Percentiles rank a stretch among this genome's conserved stretches.
Evolutionary conservation across 1,140 invertebrate species (phyloP).

Genomic region (Lepidurus arcticus): DNA sequence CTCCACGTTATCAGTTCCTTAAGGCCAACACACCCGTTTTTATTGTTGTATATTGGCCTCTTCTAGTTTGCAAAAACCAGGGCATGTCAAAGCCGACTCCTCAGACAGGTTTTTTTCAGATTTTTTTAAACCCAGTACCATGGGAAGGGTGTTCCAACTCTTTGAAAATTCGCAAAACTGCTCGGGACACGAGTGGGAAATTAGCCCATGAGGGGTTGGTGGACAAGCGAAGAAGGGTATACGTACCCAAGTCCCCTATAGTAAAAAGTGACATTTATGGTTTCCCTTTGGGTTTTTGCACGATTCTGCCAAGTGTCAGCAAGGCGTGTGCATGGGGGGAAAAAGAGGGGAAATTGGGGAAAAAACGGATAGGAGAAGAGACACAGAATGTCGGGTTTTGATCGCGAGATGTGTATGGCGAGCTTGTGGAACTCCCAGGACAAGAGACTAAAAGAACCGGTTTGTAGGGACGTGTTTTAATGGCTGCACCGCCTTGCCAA

Average conservation of each 20-base stretch:
- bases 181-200: not conserved
- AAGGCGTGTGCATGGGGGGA: not conserved
- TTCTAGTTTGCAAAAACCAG: not conserved
- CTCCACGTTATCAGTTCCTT: not conserved
- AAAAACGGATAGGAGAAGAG: not conserved
- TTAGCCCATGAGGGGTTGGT: not conserved
- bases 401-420: not conserved
- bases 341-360: not conserved
- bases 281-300: not conserved
- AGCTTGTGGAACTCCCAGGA: not conserved
- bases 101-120: too few relatives aligned
- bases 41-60: not conserved
- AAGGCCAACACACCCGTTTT: not conserved
- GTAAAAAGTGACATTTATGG: conserved; percentile 1
- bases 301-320: not conserved
- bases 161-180: not conserved
- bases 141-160: not conserved
- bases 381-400: not conserved
- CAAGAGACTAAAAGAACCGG: not conserved
- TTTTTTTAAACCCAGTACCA: not conserved
- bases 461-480: conserved; percentile 3
- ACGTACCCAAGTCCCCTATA: not conserved
- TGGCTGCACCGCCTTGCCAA: not conserved
- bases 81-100: too few relatives aligned
- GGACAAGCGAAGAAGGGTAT: not conserved